These are phyloP conservation scores for Papilio machaon DNA, from an alignment of 1,140 invertebrate species.

Conservation along the genomic window DNA sequence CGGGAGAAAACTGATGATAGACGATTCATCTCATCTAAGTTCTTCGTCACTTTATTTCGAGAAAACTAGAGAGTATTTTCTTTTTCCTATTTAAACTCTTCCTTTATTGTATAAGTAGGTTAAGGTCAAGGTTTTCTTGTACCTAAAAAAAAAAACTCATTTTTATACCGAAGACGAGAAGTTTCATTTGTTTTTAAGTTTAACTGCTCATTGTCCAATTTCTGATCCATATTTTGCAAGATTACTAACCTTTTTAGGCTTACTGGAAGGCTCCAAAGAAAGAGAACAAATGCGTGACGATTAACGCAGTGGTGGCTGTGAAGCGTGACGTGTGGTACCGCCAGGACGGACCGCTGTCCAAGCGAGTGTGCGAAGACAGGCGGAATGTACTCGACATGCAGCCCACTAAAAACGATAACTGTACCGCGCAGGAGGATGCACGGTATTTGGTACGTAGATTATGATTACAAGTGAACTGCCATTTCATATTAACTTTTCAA, in stretches of 20 bases:
- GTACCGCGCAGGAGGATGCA: conserved; percentile 69
- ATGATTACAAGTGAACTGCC: background rate
- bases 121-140: no score
- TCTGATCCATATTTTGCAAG: no score
- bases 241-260: conserved; percentile 50
- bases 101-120: no score
- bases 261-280: conserved; percentile 70
- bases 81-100: no score
- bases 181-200: no score
- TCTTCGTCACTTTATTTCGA: no score
- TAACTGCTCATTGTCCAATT: no score
- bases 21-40: no score
- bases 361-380: conserved; percentile 64
- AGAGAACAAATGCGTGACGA: conserved; percentile 71
- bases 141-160: no score
- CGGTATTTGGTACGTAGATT: conserved; percentile 62
- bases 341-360: conserved; percentile 67
- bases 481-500: background rate
- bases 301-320: conserved; percentile 70
- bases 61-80: no score
- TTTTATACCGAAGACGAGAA: no score
- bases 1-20: no score
- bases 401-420: conserved; percentile 67
- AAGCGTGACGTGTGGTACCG: conserved; percentile 71
- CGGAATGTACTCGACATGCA: conserved; percentile 73